These are phyloP conservation scores for Synergus gifuensis DNA, from an alignment of 2,888 invertebrate genomes.

Conservation along the genomic window DNA sequence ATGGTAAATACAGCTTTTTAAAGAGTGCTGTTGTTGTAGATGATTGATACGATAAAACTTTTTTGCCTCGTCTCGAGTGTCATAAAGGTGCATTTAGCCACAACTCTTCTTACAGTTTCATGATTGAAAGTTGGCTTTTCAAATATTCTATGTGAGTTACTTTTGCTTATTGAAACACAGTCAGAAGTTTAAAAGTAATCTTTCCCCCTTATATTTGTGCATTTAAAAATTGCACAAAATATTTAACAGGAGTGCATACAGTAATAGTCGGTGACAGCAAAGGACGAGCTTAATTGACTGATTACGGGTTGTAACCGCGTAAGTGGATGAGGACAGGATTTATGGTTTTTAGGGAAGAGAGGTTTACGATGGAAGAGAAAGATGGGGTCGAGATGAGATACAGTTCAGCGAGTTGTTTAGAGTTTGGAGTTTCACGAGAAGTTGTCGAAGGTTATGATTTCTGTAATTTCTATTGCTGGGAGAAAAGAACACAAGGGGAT, in stretches of 20 bases:
- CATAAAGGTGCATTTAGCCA: not conserved
- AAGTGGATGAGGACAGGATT: constrained; percentile 41
- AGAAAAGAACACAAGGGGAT: not conserved
- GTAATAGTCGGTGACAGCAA: constrained; percentile 36
- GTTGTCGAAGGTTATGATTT: constrained; percentile 5
- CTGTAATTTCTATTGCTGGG: not conserved
- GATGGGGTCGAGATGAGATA: constrained; percentile 40
- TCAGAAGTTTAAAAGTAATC: not conserved
- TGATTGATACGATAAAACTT: not conserved
- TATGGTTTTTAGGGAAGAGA: constrained; percentile 42
- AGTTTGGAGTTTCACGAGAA: constrained; percentile 18
- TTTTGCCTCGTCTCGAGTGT: not conserved
- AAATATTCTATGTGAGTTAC: no score
- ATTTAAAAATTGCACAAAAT: not conserved
- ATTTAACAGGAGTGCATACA: not conserved
- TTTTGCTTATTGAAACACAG: no score
- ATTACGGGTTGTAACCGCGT: constrained; percentile 42
- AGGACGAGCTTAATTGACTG: constrained; percentile 40
- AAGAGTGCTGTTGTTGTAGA: not conserved
- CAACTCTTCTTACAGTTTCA: no score
- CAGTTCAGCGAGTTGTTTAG: constrained; percentile 38
- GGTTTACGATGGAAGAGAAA: constrained; percentile 40
- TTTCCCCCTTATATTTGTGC: not conserved
- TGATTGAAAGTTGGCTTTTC: no score
- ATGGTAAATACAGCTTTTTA: no score